Percentiles rank a stretch among this genome's conserved stretches.
Conservation (phyloP, 2,888 invertebrate genomes). For the Lepidochrysops patricia region DNA sequence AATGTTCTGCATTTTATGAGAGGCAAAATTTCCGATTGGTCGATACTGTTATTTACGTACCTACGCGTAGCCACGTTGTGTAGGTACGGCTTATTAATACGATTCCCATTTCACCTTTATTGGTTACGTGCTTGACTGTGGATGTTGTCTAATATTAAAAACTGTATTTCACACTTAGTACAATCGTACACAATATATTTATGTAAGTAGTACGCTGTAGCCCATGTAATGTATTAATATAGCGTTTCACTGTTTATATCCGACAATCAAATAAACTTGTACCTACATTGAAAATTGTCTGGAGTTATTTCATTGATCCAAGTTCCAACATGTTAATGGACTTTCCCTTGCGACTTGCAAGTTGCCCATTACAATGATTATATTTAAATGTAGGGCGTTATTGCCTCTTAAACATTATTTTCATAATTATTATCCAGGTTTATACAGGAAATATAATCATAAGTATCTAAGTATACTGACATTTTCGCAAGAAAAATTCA, state of each 20-base stretch:
- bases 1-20: no score
- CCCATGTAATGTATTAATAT: not conserved
- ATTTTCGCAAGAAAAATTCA: no score
- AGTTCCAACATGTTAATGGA: not conserved
- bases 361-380: not conserved
- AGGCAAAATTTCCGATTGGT: no score
- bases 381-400: not conserved
- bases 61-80: no score
- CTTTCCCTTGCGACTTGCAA: not conserved
- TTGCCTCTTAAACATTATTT: not conserved
- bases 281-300: not conserved
- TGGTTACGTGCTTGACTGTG: no score
- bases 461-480: no score
- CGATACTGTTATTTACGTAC: no score
- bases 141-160: conserved; percentile 7
- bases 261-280: not conserved
- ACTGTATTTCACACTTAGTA: not conserved
- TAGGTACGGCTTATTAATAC: no score
- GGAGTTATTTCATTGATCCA: not conserved
- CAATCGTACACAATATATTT: not conserved
- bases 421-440: not conserved
- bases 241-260: not conserved
- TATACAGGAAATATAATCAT: not conserved
- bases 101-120: no score
- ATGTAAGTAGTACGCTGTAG: not conserved